Evolutionary conservation across 1,140 invertebrate genomes (phyloP).

Genomic region (Sitophilus oryzae): DNA sequence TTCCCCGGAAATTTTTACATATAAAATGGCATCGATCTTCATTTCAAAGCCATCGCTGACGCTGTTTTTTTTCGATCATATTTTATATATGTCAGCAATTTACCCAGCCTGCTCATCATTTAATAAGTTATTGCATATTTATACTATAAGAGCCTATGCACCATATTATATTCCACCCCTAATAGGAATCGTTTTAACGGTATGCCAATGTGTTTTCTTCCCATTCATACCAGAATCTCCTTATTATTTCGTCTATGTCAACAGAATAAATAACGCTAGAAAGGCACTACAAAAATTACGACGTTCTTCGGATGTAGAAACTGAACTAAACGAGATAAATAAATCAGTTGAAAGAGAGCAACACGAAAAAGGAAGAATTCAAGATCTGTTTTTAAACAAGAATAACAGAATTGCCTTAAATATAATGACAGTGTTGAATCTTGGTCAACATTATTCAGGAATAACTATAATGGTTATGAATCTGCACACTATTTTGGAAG

Average conservation of each 20-base stretch:
- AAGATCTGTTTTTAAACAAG: conserved; percentile 27
- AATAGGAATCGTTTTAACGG: conserved; percentile 20
- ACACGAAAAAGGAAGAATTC: conserved; percentile 27
- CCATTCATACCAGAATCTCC: conserved; percentile 35
- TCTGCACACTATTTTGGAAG: conserved; percentile 30
- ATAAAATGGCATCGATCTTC: no score
- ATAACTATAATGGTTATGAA: conserved; percentile 37
- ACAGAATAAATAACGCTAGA: conserved; percentile 46
- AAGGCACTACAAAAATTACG: conserved; percentile 49
- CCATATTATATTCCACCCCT: conserved; percentile 21
- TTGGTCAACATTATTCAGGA: conserved; percentile 28
- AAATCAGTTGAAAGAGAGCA: conserved; percentile 23
- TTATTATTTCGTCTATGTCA: conserved; percentile 33
- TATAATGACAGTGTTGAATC: conserved; percentile 32
- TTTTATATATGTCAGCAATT: no score
- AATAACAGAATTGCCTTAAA: conserved; percentile 32
- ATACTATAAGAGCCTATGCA: conserved; percentile 28
- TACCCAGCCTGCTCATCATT: no score
- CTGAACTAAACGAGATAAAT: conserved; percentile 31
- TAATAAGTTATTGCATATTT: no score
- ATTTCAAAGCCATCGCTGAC: no score
- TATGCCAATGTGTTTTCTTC: conserved; percentile 23
- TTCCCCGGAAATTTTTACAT: no score
- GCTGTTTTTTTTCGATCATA: no score
- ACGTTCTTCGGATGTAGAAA: conserved; percentile 34